Conservation (phyloP, 2,888 invertebrate genomes). For the Caenorhabditis wallacei region DNA sequence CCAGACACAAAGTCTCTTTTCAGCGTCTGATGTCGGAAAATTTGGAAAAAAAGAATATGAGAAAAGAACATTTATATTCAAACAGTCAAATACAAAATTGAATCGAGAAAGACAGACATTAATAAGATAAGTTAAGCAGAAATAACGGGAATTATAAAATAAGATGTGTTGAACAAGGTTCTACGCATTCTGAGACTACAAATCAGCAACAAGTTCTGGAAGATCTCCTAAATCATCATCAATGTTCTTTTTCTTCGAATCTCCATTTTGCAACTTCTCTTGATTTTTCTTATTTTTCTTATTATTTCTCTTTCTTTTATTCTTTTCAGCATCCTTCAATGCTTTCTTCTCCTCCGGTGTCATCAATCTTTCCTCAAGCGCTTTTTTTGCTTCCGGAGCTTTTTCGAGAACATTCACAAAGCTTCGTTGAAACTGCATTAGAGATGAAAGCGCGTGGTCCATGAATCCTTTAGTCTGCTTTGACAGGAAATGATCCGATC, state of each 20-base stretch:
- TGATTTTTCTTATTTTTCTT: slow-evolving; percentile 43
- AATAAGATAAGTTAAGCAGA: slow-evolving; percentile 22
- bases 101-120: neutral
- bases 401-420: slow-evolving; percentile 59
- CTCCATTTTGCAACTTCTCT: neutral
- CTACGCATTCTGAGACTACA: slow-evolving; percentile 20
- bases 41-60: neutral
- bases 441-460: slow-evolving; percentile 45
- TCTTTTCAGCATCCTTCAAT: slow-evolving; percentile 46
- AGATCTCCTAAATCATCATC: slow-evolving; percentile 62
- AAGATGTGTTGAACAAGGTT: neutral
- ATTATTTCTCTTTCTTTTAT: slow-evolving; percentile 47
- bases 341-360: slow-evolving; percentile 53
- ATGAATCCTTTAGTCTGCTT: slow-evolving; percentile 57
- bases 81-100: slow-evolving; percentile 9
- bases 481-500: slow-evolving; percentile 45
- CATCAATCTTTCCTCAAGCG: slow-evolving; percentile 50
- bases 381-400: slow-evolving; percentile 57
- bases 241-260: neutral
- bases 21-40: neutral
- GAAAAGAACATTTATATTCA: slow-evolving; percentile 32
- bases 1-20: slow-evolving; percentile 39
- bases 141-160: neutral
- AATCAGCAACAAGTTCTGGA: slow-evolving; percentile 59
- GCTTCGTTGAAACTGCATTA: slow-evolving; percentile 51